These are phyloP conservation scores for Cirrhinus molitorella DNA, from an alignment of 2,797 vertebrate genomes.

Conservation along the genomic window DNA sequence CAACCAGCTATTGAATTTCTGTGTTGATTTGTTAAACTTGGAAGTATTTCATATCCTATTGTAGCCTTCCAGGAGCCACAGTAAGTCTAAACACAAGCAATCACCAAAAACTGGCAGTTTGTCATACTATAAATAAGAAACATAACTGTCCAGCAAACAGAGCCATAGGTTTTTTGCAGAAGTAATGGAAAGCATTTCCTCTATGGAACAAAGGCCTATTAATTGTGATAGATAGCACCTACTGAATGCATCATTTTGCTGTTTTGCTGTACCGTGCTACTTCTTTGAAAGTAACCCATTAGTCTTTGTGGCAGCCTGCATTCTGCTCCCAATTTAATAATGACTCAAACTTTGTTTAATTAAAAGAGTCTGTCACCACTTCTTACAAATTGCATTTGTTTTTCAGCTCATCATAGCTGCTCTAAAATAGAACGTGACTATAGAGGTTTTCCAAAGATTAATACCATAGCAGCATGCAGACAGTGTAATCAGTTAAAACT, in stretches of 20 bases:
- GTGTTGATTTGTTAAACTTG: constrained; percentile 4
- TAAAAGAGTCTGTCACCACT: constrained; percentile 51
- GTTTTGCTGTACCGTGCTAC: constrained; percentile 76
- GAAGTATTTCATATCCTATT: not conserved
- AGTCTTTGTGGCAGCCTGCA: constrained; percentile 72
- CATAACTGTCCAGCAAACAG: constrained; percentile 38
- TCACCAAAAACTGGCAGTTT: not conserved
- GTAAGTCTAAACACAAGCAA: not conserved
- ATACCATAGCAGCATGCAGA: constrained; percentile 20
- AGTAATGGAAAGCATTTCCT: constrained; percentile 61
- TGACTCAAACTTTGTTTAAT: constrained; percentile 55
- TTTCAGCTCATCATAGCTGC: constrained; percentile 46
- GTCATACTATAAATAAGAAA: constrained; percentile 39
- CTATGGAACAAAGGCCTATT: constrained; percentile 69
- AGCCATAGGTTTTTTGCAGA: constrained; percentile 16
- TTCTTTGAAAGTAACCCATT: constrained; percentile 72
- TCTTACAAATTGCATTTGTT: constrained; percentile 44
- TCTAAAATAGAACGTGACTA: constrained; percentile 52
- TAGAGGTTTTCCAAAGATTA: constrained; percentile 37
- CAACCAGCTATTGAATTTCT: not conserved
- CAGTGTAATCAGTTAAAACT: constrained; percentile 38
- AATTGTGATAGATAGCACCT: constrained; percentile 77
- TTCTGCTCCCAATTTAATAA: constrained; percentile 70
- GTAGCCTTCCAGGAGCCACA: not conserved
- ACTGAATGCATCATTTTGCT: constrained; percentile 69